Evolutionary conservation across 2,888 invertebrate species (phyloP), one percentile per base, ranked within the genome.

Genomic region (Campoplex nolae): DNA sequence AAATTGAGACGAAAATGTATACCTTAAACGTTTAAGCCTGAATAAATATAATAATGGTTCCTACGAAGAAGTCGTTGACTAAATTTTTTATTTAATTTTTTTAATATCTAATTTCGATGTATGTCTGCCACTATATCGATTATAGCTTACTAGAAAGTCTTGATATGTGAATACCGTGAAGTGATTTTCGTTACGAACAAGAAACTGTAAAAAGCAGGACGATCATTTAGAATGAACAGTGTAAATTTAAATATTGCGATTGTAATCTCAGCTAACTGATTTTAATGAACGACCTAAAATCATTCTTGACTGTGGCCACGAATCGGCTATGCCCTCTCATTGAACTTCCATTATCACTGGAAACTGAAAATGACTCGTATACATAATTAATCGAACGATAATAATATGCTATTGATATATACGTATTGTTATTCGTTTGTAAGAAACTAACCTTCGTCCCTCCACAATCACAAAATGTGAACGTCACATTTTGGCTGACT

Each of bases 331-430:
- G 65, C 74, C 75, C 71, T 62, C 32, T 67, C 56, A 32, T 51
- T 16, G 2, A 62, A 18, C 6, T 23, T 62, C 77, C 32, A n/a
- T 77, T 68, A 51, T 77, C 28, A 68, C 16, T 16, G 38, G 42
- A 38, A 80, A 73, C 23, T 18, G 35, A 16, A 71, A 86, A 76
- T 78, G 75, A 85, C 83, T 18, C 45, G 70, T 32, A 78, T 86
- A 23, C 58, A 84, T 86, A 77, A 86, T 88, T 76, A 84, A 88
- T 76, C 38, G 38, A 38, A 38, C 38, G 58, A 58, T 73, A 71
- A 82, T 79, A 62, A 81, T 84, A 85, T 85, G 70, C 78, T 13
- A 38, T 85, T 23, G 58, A 71, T 6, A 35, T 6, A 35, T 75
- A 78, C 23, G 65, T 80, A 73, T 80, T 71, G 32, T 48, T 35